Conservation (phyloP, 2,797 vertebrate species). For the Hephaestus fuliginosus region DNA sequence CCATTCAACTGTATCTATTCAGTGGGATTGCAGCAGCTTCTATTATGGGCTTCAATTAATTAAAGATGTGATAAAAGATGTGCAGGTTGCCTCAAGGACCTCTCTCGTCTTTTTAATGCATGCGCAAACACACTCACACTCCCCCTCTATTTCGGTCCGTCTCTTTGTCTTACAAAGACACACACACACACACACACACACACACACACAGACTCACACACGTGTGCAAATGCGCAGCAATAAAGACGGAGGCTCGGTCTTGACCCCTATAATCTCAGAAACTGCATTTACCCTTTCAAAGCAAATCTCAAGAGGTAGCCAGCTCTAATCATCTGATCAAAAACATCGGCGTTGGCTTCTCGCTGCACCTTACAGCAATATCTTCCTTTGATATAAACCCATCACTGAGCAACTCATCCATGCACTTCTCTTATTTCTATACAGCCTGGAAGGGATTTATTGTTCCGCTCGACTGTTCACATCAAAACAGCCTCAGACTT, state of each 20-base stretch:
- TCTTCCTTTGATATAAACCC: conserved; percentile 69
- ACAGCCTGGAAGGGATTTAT: conserved; percentile 66
- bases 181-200: conserved; percentile 42
- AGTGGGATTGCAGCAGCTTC: conserved; percentile 67
- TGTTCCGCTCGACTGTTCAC: conserved; percentile 59
- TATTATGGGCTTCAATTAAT: conserved; percentile 84
- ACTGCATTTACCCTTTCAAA: conserved; percentile 54
- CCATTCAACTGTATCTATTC: conserved; percentile 68
- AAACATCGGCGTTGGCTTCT: conserved; percentile 41
- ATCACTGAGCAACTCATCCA: conserved; percentile 63
- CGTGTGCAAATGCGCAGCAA: conserved; percentile 1
- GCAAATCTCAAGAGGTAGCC: conserved; percentile 54
- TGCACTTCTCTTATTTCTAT: conserved; percentile 51
- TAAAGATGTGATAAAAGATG: conserved; percentile 83
- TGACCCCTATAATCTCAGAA: conserved; percentile 56
- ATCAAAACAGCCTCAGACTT: conserved; percentile 50
- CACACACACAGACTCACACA: conserved; percentile 24
- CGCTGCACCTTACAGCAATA: conserved; percentile 54
- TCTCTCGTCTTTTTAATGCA: conserved; percentile 71
- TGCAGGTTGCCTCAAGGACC: conserved; percentile 77
- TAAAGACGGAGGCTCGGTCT: conserved; percentile 10
- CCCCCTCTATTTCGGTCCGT: conserved; percentile 34
- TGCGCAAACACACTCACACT: conserved; percentile 61
- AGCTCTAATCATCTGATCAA: conserved; percentile 65
- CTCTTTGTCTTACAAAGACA: conserved; percentile 45